phyloP scores from a whole-genome alignment of 35 echinoderm and acorn worm species.

The Amphiura filiformis region DNA sequence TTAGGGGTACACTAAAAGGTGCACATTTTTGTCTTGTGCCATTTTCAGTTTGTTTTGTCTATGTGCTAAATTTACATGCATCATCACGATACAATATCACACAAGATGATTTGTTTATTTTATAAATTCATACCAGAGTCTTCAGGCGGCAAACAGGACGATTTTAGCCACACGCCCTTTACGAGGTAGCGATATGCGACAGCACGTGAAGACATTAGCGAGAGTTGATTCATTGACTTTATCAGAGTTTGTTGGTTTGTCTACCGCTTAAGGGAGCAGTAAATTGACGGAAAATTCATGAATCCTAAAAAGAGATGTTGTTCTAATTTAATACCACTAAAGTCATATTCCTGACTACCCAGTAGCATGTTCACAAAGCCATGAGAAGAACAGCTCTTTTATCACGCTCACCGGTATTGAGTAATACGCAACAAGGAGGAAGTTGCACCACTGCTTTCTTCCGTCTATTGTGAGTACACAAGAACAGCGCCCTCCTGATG shows the following conservation, averaged over 20 bases:
- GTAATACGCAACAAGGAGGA: too few relatives aligned
- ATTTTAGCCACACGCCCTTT: not conserved
- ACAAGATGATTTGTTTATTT: conserved; percentile 9
- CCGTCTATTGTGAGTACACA: too few relatives aligned
- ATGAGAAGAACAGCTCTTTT: too few relatives aligned
- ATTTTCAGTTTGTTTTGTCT: not conserved
- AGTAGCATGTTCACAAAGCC: too few relatives aligned
- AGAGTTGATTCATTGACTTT: not conserved
- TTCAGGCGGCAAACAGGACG: not conserved
- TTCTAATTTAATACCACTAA: too few relatives aligned
- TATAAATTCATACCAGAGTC: not conserved
- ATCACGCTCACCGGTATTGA: too few relatives aligned
- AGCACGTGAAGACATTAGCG: not conserved
- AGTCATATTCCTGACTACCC: too few relatives aligned
- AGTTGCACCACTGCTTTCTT: too few relatives aligned
- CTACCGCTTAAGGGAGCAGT: not conserved
- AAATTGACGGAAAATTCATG: too few relatives aligned
- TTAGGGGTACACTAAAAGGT: not conserved
- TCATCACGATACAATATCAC: not conserved
- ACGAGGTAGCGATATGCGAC: not conserved
- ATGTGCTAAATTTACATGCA: not conserved
- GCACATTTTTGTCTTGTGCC: not conserved
- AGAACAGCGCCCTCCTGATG: too few relatives aligned
- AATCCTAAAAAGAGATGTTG: too few relatives aligned
- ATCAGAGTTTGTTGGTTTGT: not conserved